Evolutionary conservation across 2,888 invertebrate genomes (phyloP).

Genomic region (Phragmatobia fuliginosa): DNA sequence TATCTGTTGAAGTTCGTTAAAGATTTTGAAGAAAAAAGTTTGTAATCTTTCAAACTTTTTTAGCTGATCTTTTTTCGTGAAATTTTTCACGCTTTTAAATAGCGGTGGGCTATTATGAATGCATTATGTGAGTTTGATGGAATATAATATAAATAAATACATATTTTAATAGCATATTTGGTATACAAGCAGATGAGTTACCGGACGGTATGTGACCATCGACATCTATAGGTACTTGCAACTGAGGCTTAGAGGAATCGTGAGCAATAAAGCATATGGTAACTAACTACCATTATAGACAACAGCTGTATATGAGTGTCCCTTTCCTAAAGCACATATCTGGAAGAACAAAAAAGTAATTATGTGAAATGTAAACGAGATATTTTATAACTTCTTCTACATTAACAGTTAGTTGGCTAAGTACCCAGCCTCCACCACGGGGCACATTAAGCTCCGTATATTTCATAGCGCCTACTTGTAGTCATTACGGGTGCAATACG

Average conservation of each 20-base stretch:
- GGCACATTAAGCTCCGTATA: constrained; percentile 32
- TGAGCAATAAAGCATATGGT: too few species aligned
- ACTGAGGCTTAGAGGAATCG: too few species aligned
- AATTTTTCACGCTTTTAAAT: constrained; percentile 53
- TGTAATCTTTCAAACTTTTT: constrained; percentile 32
- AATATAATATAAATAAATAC: too few species aligned
- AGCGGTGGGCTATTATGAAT: constrained; percentile 2
- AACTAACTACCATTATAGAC: too few species aligned
- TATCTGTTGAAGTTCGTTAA: constrained; percentile 41
- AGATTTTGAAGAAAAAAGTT: constrained; percentile 48
- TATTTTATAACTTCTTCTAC: too few species aligned
- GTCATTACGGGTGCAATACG: constrained; percentile 53
- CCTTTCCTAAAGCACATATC: too few species aligned
- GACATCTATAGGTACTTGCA: too few species aligned
- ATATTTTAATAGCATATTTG: too few species aligned
- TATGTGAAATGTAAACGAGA: neutral
- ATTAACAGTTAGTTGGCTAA: constrained; percentile 2
- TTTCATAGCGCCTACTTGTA: constrained; percentile 35
- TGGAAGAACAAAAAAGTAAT: too few species aligned
- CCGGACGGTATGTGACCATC: too few species aligned
- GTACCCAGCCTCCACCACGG: constrained; percentile 15
- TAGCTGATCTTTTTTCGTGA: constrained; percentile 49
- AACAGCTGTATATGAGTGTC: too few species aligned
- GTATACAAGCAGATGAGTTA: too few species aligned
- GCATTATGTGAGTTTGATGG: neutral